These are phyloP conservation scores for Dione vanillae DNA, from an alignment of 2,888 invertebrate species.

Conservation along the genomic window DNA sequence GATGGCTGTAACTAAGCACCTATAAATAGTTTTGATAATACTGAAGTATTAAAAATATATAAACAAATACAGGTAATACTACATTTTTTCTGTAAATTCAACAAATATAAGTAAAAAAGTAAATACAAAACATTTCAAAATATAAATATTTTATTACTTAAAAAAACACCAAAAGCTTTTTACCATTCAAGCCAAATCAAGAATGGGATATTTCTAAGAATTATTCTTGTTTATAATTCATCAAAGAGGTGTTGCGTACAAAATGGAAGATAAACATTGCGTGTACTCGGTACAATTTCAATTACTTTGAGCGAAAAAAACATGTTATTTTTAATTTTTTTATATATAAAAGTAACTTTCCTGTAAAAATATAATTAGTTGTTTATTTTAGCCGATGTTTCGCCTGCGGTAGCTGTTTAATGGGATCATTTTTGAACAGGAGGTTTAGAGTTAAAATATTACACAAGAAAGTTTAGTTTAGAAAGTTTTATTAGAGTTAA, in stretches of 20 bases:
- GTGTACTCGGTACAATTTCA: not conserved
- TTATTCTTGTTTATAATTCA: slow-evolving; percentile 18
- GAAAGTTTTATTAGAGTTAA: no score
- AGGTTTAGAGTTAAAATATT: not conserved
- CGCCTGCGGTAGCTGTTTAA: not conserved
- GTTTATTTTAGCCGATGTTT: slow-evolving; percentile 1
- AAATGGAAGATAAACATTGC: slow-evolving; percentile 4
- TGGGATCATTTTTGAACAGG: not conserved
- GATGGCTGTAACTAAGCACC: no score
- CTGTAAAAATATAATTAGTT: not conserved
- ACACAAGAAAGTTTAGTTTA: not conserved
- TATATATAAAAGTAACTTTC: not conserved
- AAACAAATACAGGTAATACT: no score
- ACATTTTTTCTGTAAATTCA: no score
- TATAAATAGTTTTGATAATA: no score
- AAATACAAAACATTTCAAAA: not conserved
- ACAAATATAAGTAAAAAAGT: no score
- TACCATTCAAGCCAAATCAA: not conserved
- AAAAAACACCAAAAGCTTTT: slow-evolving; percentile 5
- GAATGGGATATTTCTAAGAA: not conserved
- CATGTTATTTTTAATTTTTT: not conserved
- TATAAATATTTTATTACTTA: not conserved
- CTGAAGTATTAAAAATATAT: no score
- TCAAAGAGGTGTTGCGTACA: not conserved
- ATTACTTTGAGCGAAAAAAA: not conserved